phyloP scores from a whole-genome alignment of 2,888 invertebrate species.

The Napeogenes inachia region DNA sequence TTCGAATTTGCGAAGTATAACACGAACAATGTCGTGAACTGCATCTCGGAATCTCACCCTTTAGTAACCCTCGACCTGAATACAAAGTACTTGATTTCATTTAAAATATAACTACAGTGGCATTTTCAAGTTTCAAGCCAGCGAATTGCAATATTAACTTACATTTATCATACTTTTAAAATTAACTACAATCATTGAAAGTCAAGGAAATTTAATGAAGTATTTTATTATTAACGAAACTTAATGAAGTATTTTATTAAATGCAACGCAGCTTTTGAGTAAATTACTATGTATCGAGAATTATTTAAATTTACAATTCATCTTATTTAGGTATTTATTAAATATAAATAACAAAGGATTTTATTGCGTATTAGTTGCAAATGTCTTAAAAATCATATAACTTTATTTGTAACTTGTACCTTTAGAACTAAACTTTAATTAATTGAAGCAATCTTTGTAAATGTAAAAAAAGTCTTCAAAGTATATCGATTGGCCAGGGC shows the following conservation, averaged over 20 bases:
- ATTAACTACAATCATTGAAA: constrained; percentile 1
- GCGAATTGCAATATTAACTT: constrained; percentile 6
- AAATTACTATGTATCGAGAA: too few relatives aligned
- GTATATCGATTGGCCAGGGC: constrained; percentile 3
- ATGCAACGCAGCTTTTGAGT: too few relatives aligned
- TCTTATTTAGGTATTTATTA: too few relatives aligned
- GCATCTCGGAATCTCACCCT: constrained; percentile 13
- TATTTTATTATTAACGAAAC: not conserved
- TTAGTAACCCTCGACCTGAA: constrained; percentile 22
- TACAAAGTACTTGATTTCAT: constrained; percentile 15
- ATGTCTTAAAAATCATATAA: too few relatives aligned
- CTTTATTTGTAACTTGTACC: too few relatives aligned
- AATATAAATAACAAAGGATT: too few relatives aligned
- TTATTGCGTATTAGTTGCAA: too few relatives aligned
- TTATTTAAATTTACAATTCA: too few relatives aligned
- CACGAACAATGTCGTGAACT: constrained; percentile 13
- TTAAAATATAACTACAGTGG: constrained; percentile 6
- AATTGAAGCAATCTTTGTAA: not conserved
- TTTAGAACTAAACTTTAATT: too few relatives aligned
- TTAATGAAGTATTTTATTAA: not conserved
- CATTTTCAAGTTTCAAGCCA: constrained; percentile 4
- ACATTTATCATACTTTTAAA: constrained; percentile 1
- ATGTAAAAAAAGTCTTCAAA: not conserved
- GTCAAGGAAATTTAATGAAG: not conserved
- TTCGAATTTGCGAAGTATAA: constrained; percentile 11